A percentile compares a stretch with the other conserved stretches of the same genome.
phyloP scores from a whole-genome alignment of 2,888 invertebrate species.

The Dynastes tityus region DNA sequence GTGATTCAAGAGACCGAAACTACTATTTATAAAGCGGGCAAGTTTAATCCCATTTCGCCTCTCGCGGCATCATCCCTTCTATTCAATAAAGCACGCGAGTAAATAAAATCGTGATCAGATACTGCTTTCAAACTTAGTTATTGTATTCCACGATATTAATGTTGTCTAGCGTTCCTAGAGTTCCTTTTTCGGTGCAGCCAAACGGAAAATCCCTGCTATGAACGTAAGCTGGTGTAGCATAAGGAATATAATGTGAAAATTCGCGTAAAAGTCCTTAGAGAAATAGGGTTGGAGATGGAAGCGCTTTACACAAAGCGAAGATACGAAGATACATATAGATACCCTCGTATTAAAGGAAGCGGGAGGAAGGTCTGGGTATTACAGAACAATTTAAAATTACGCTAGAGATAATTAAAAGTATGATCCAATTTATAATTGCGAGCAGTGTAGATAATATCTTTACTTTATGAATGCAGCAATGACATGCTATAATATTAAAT shows the following conservation, averaged over 20 bases:
- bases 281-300: slow-evolving; percentile 1
- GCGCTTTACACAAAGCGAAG: slow-evolving; percentile 2
- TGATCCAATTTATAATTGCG: too few species aligned
- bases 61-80: slow-evolving; percentile 10
- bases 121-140: neutral
- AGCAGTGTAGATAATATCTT: too few species aligned
- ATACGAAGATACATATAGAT: too few species aligned
- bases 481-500: too few species aligned
- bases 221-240: neutral
- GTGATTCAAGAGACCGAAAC: slow-evolving; percentile 34
- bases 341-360: neutral
- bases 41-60: slow-evolving; percentile 32
- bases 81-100: slow-evolving; percentile 14
- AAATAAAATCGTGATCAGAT: slow-evolving; percentile 29
- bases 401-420: neutral
- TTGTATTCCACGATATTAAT: slow-evolving; percentile 25
- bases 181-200: slow-evolving; percentile 20
- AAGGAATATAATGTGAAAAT: slow-evolving; percentile 14
- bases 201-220: slow-evolving; percentile 14
- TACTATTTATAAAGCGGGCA: slow-evolving; percentile 34
- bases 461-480: too few species aligned
- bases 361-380: neutral
- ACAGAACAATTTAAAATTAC: slow-evolving; percentile 3
- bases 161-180: slow-evolving; percentile 20
- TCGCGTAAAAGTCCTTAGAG: slow-evolving; percentile 17